These are phyloP conservation scores for Noctua comes DNA, from an alignment of 2,888 invertebrate genomes.

Conservation along the genomic window DNA sequence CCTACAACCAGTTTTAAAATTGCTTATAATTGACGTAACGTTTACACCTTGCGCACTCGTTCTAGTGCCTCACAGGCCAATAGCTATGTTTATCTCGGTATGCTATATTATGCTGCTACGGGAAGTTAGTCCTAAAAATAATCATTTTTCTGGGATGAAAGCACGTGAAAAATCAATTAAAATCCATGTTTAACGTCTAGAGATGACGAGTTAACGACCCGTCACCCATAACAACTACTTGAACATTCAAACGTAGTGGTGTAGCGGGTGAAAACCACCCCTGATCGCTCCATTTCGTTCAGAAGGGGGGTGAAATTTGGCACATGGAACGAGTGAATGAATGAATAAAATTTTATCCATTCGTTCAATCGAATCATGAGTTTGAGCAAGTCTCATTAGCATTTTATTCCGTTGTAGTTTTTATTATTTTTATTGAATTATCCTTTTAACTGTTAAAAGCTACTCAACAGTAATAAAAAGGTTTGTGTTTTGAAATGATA, in stretches of 20 bases:
- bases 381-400: constrained; percentile 12
- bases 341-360: constrained; percentile 52
- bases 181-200: background rate
- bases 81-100: too few relatives aligned
- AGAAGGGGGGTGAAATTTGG: constrained; percentile 28
- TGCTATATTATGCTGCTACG: background rate
- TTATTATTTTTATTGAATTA: background rate
- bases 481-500: constrained; percentile 1
- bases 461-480: background rate
- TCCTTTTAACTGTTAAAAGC: background rate
- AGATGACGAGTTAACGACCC: constrained; percentile 29
- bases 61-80: background rate
- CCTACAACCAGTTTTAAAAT: background rate
- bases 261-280: constrained; percentile 28
- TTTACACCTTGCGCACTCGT: background rate
- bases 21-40: background rate
- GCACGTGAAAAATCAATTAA: constrained; percentile 13
- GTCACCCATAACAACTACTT: constrained; percentile 48
- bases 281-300: constrained; percentile 38
- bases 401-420: constrained; percentile 11
- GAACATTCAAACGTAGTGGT: constrained; percentile 20
- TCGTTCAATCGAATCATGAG: constrained; percentile 40
- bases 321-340: constrained; percentile 42
- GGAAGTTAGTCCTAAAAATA: background rate
- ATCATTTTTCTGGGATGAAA: background rate